Base-by-base conservation (phyloP, 1,140 invertebrate genomes). In the Caenorhabditis brenneri region DNA sequence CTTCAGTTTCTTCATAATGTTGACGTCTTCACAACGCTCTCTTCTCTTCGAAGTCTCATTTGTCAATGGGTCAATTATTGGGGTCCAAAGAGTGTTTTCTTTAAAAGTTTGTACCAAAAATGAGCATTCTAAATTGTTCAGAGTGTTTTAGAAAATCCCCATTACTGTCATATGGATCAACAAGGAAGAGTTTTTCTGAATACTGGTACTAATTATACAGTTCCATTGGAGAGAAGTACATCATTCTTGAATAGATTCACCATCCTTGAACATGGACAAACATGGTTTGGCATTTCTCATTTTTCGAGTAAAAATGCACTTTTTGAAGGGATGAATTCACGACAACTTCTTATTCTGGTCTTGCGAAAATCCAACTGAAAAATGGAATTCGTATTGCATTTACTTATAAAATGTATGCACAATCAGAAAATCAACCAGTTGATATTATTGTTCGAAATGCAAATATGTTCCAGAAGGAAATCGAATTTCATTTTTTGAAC, bases 401-500 rank as follows among this genome's bases (percentile, higher is more conserved):
- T 15, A 74, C 65, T 15, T 74, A 74, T 31, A 74, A 74, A 42
- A 74, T 74, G 65, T 74, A 74, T n/a, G 36, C 65, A 12, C 65
- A 74, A 42, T 74, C 36, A 5, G 22, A 74, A 0, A 42, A 42
- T 39, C 36, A 74, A n/a, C 65, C 65, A 9, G 36, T 74, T 24
- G 65, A 74, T 74, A 74, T 74, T 42, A 31, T 74, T 24, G 15
- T 74, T 24, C 33, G 65, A 42, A 24, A 16, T 4, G 36, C 33
- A 15, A 10, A 5, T 3, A 12, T 5, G 22, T 74, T 74, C 15
- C 65, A 42, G 29, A 39, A 31, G 24, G 65, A 74, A 74, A 74
- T 74, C 22, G 65, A 74, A 12, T 74, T 74, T 46, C 65, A 74
- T n/a, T 74, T 74, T 74, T 46, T 74, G 65, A 74, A 74, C 24